Base-by-base conservation (phyloP, 2,113 vertebrate genomes). In the Tragelaphus buxtoni region DNA sequence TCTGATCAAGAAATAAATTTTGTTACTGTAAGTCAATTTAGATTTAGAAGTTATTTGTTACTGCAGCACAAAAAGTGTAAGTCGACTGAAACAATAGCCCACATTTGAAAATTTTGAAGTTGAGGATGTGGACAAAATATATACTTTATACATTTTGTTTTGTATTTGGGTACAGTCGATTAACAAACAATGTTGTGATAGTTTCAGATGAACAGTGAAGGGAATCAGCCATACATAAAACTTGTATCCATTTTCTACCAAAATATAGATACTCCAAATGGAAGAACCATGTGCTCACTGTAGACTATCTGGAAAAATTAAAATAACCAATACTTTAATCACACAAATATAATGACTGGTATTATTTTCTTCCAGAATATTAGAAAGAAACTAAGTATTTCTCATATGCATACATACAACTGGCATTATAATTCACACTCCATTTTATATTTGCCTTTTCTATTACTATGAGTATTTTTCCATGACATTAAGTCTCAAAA, bases 81-180 rank as follows among this genome's bases (percentile, higher is more conserved):
- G 24, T 18, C 47, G n/a, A 77, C 42, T 84, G 51, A 84, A 92
- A 76, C 60, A 92, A 76, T 0, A 86, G n/a, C 9, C 4, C 8
- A 39, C 79, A 80, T 88, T 88, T 80, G 85, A 35, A 97, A 89
- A 93, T 30, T 47, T 3, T 94, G 56, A 95, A 86, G n/a, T 51
- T 35, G 85, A 95, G 20, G 47, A 91, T 53, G 88, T 61, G 61
- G 61, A 81, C 85, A 96, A 92, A 98, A 94, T n/a, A 88, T 94
- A 83, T 28, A 96, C 24, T 88, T 82, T 95, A 39, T 74, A 42
- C 22, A 72, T 42, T 42, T 74, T 42, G 7, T 74, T 74, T 74
- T 74, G 22, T 74, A 26, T 74, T 74, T 42, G 69, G 69, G 69
- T 74, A 74, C 42, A 42, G 22, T 74, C 3, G 1, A 42, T 42